These are phyloP conservation scores for Osmerus mordax DNA, from an alignment of 2,113 vertebrate species.

Conservation along the genomic window DNA sequence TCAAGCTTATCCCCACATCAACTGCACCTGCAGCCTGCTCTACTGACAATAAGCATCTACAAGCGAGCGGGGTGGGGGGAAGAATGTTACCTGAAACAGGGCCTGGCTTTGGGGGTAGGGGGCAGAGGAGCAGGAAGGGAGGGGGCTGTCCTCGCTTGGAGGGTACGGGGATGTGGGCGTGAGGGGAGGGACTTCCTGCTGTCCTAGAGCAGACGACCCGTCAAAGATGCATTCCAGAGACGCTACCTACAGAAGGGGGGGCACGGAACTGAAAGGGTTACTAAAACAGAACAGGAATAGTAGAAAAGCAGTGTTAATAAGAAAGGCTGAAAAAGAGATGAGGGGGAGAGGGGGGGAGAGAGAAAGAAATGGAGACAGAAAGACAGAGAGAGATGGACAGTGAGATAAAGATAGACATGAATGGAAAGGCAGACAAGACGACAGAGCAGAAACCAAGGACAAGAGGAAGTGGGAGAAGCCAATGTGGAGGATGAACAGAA, in stretches of 20 bases:
- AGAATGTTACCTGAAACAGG: constrained; percentile 47
- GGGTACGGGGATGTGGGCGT: constrained; percentile 62
- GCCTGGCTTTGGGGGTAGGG: constrained; percentile 45
- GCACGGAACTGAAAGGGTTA: constrained; percentile 44
- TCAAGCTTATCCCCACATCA: background rate
- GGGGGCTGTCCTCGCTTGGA: constrained; percentile 57
- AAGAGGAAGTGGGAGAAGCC: background rate
- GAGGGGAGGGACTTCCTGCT: constrained; percentile 63
- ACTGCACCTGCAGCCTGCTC: background rate
- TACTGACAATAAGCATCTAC: background rate
- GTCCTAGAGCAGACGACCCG: constrained; percentile 62
- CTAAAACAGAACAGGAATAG: constrained; percentile 7
- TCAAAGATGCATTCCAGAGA: constrained; percentile 76
- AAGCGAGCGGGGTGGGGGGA: background rate
- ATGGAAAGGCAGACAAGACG: background rate
- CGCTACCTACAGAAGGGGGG: constrained; percentile 64
- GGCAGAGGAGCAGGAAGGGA: constrained; percentile 64
- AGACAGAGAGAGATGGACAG: background rate
- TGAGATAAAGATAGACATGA: background rate
- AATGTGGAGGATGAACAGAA: too few relatives aligned
- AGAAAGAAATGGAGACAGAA: background rate
- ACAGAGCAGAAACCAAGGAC: background rate
- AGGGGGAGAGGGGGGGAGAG: background rate
- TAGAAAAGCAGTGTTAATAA: background rate
- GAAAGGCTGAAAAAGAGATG: background rate